Evolutionary conservation across 2,888 invertebrate genomes (phyloP).

Genomic region (Eupithecia tripunctaria): DNA sequence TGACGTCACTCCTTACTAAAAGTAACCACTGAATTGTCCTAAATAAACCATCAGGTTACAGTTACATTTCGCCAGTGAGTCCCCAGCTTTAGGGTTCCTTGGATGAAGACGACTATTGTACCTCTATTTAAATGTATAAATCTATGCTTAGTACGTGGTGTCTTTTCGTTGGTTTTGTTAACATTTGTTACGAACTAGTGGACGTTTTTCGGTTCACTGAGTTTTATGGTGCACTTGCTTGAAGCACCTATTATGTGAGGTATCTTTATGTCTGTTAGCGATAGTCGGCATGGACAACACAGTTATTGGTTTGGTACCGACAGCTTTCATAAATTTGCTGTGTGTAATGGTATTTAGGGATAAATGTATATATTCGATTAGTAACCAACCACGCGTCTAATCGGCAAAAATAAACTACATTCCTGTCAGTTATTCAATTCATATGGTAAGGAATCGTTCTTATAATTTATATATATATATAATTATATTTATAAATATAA

Average conservation of each 20-base stretch:
- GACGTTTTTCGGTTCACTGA: constrained; percentile 7
- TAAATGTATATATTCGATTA: too few relatives aligned
- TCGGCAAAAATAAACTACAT: too few relatives aligned
- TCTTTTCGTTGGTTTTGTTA: constrained; percentile 5
- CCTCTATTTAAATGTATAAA: constrained; percentile 8
- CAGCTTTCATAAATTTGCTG: too few relatives aligned
- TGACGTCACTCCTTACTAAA: too few relatives aligned
- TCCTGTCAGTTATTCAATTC: too few relatives aligned
- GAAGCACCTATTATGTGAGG: not conserved
- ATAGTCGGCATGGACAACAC: not conserved
- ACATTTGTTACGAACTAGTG: not conserved
- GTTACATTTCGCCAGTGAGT: not conserved
- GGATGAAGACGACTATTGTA: constrained; percentile 8
- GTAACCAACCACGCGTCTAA: too few relatives aligned
- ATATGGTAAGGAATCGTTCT: too few relatives aligned
- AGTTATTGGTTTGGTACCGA: not conserved
- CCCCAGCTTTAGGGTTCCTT: constrained; percentile 5
- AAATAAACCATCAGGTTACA: not conserved
- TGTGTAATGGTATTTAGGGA: too few relatives aligned
- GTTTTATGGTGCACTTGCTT: constrained; percentile 2
- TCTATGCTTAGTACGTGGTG: constrained; percentile 12
- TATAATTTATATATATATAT: too few relatives aligned
- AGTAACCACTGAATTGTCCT: not conserved
- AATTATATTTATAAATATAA: too few relatives aligned
- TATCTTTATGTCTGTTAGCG: not conserved